These are phyloP conservation scores for Ormyrus rosae DNA, from an alignment of 2,888 invertebrate species.

Conservation along the genomic window DNA sequence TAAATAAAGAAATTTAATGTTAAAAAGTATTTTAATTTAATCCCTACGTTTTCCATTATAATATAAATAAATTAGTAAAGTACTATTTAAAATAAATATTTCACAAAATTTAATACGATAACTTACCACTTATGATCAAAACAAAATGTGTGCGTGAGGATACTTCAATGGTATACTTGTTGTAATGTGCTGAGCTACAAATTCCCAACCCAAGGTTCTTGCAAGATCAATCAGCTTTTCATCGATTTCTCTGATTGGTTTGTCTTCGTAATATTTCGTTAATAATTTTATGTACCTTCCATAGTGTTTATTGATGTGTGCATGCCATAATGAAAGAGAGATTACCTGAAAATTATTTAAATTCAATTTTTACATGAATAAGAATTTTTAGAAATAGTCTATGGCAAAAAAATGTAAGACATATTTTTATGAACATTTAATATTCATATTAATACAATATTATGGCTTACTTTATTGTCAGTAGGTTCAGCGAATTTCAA, in stretches of 20 bases:
- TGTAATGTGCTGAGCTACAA: conserved; percentile 79
- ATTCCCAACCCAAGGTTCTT: conserved; percentile 83
- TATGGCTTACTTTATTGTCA: conserved; percentile 83
- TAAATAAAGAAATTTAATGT: conserved; percentile 46
- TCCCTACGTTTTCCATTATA: neutral
- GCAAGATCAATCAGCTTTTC: conserved; percentile 82
- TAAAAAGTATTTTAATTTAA: conserved; percentile 13
- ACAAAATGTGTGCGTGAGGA: conserved; percentile 83
- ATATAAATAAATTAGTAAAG: neutral
- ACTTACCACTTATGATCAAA: conserved; percentile 76
- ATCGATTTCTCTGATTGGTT: conserved; percentile 85
- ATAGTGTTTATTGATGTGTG: conserved; percentile 86
- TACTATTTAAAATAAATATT: neutral
- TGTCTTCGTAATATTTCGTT: conserved; percentile 87
- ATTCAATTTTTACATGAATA: conserved; percentile 41
- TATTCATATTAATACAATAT: neutral
- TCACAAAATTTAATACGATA: neutral
- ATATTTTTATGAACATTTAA: neutral
- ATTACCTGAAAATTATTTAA: conserved; percentile 78
- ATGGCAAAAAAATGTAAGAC: conserved; percentile 47
- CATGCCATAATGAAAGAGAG: conserved; percentile 89
- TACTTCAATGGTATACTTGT: conserved; percentile 82
- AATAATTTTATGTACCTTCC: conserved; percentile 89
- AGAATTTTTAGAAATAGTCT: conserved; percentile 12
- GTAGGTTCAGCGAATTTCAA: conserved; percentile 88